Conservation (phyloP, 1,140 invertebrate genomes). For the Aphaenogaster ashmeadi region DNA sequence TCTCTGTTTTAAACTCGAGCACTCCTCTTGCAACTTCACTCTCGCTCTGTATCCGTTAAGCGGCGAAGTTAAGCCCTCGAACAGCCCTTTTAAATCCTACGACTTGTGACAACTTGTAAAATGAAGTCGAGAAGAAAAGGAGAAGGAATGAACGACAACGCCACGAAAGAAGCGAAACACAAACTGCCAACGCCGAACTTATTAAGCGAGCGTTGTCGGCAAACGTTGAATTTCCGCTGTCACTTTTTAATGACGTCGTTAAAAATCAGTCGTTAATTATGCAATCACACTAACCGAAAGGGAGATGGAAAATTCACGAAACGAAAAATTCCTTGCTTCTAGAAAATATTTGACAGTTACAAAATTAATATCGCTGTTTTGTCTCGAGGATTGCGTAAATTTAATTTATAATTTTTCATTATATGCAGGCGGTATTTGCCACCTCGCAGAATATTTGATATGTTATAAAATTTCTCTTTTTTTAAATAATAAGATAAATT, state of each 20-base stretch:
- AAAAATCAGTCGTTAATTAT: conserved; percentile 35
- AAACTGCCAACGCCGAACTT: conserved; percentile 25
- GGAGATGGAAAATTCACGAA: conserved; percentile 11
- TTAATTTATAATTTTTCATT: conserved; percentile 36
- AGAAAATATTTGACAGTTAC: neutral
- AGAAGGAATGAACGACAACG: neutral
- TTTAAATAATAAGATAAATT: neutral
- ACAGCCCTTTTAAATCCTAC: conserved; percentile 43
- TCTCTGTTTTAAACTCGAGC: conserved; percentile 21
- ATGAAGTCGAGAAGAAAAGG: conserved; percentile 10
- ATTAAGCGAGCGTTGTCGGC: neutral
- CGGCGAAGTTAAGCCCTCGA: conserved; percentile 27
- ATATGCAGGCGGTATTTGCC: neutral
- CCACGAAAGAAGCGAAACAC: conserved; percentile 20
- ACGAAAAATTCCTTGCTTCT: conserved; percentile 26
- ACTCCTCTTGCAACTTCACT: conserved; percentile 3
- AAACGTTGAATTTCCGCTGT: conserved; percentile 8
- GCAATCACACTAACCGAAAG: neutral
- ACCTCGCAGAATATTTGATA: neutral
- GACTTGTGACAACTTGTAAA: conserved; percentile 32
- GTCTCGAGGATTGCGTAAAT: neutral
- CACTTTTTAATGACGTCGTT: conserved; percentile 39
- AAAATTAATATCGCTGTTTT: conserved; percentile 19
- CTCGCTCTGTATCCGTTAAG: conserved; percentile 32
- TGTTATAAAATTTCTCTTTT: neutral